A percentile compares a stretch with the other conserved stretches of the same genome.
These are phyloP conservation scores for Cirrhinus mrigala DNA, from an alignment of 2,797 vertebrate species.

Conservation along the genomic window DNA sequence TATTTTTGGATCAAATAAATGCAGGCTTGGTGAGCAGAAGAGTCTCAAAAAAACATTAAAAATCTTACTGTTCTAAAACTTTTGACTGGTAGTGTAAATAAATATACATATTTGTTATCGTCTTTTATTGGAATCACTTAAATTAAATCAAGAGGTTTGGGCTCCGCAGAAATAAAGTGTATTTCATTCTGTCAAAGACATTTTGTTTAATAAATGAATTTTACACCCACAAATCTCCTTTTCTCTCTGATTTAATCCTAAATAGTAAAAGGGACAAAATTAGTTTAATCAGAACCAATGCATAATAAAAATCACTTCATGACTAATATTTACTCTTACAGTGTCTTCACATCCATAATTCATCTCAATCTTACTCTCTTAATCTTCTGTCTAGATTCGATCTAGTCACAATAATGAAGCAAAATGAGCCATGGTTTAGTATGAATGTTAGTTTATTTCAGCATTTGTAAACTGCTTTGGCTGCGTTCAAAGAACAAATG, in stretches of 20 bases:
- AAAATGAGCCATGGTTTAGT: neutral
- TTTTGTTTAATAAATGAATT: neutral
- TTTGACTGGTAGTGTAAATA: too few relatives aligned
- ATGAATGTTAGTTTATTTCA: constrained; percentile 27
- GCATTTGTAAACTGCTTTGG: neutral
- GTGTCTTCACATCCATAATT: neutral
- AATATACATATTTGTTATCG: too few relatives aligned
- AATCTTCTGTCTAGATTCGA: too few relatives aligned
- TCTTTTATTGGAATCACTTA: too few relatives aligned
- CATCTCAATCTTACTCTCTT: neutral
- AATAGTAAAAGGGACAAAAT: too few relatives aligned
- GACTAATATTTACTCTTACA: neutral
- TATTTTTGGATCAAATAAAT: too few relatives aligned
- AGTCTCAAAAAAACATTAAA: too few relatives aligned
- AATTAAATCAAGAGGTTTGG: neutral
- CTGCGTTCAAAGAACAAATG: neutral
- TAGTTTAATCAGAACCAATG: neutral
- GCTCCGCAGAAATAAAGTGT: neutral
- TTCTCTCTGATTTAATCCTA: neutral
- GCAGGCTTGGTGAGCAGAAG: too few relatives aligned
- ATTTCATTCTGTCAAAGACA: neutral
- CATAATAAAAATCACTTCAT: too few relatives aligned
- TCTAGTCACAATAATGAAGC: neutral
- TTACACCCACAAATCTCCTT: neutral
- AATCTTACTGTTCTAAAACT: too few relatives aligned